Conservation (phyloP, 2,888 invertebrate genomes). For the Drosophila neonasuta region DNA sequence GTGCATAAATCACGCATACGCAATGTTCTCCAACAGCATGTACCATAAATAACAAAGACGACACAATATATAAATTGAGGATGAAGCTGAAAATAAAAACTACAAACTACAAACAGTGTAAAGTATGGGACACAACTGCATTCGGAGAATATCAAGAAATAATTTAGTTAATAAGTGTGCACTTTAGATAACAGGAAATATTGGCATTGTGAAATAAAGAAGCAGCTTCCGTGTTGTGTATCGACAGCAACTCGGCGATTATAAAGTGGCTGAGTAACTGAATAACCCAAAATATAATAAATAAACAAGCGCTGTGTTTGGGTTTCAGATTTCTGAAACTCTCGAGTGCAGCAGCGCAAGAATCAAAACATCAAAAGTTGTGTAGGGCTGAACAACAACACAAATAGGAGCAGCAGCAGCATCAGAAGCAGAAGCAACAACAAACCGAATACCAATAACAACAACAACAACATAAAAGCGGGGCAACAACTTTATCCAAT, state of each 20-base stretch:
- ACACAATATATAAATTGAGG: slow-evolving; percentile 62
- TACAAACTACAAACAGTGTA: background rate
- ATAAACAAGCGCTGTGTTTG: slow-evolving; percentile 26
- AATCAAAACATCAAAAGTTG: slow-evolving; percentile 69
- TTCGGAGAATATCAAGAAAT: background rate
- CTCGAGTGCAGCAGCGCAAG: slow-evolving; percentile 49
- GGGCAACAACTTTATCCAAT: slow-evolving; percentile 68
- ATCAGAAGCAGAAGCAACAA: slow-evolving; percentile 2
- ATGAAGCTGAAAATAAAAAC: slow-evolving; percentile 28
- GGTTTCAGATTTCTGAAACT: slow-evolving; percentile 24
- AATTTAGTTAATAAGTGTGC: slow-evolving; percentile 34
- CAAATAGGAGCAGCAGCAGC: background rate
- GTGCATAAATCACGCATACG: slow-evolving; percentile 72
- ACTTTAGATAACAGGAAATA: background rate
- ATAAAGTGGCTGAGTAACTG: slow-evolving; percentile 15
- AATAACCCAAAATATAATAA: slow-evolving; percentile 43
- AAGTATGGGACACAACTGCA: slow-evolving; percentile 8
- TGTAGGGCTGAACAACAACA: slow-evolving; percentile 16
- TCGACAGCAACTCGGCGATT: slow-evolving; percentile 1
- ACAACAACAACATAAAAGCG: background rate
- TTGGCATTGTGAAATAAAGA: too few relatives aligned
- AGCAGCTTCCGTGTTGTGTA: slow-evolving; percentile 5
- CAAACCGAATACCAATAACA: slow-evolving; percentile 9
- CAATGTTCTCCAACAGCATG: slow-evolving; percentile 54
- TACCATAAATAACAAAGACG: slow-evolving; percentile 60